Evolutionary conservation across 2,888 invertebrate genomes (phyloP), one percentile per base, ranked within the genome.

Genomic region (Strigamia transsilvanica): DNA sequence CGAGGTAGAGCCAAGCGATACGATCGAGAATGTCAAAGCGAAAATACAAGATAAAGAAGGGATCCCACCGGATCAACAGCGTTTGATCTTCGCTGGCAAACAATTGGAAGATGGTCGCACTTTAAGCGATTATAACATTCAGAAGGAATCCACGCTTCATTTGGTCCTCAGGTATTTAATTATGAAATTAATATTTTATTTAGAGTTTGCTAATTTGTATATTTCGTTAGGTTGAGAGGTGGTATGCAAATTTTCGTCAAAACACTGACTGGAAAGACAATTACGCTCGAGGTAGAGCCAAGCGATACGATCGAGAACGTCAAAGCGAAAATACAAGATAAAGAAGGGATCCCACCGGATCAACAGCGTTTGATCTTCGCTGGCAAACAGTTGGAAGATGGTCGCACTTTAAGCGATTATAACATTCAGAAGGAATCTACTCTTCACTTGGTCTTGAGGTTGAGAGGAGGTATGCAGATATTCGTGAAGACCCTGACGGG

Each of bases 11-110:
- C 93, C 96, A 82, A 94, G 94, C 0, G 96, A 97, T 88, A 94
- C 95, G 12, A 96, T 97, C 86, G 96, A 97, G 90, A 96, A 97
- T 93, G 96, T 97, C 56, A 97, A 97, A 88, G 94, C 94, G 0
- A 95, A 96, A 88, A 95, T 96, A 85, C 95, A 95, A 87, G 95
- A 96, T 86, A 96, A 95, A 88, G 95, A 96, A 87, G 95, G 95
- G 81, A 95, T 96, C 85, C 95, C 95, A 1, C 95, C 95, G 84
- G 95, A 95, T 88, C 95, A 96, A 88, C 95, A 96, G 88, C 92
- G 95, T 88, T 90, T 96, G 87, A 88, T 91, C 84, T 91, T 91
- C 83, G 91, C 91, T 38, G 91, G 91, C 1, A 91, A 91, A 84
- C 91, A 92, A 85, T 85, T 92, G 79, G 91, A 91, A 87, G 91